phyloP scores from a whole-genome alignment of 2,888 invertebrate genomes.

The Stenotaenia linearis region DNA sequence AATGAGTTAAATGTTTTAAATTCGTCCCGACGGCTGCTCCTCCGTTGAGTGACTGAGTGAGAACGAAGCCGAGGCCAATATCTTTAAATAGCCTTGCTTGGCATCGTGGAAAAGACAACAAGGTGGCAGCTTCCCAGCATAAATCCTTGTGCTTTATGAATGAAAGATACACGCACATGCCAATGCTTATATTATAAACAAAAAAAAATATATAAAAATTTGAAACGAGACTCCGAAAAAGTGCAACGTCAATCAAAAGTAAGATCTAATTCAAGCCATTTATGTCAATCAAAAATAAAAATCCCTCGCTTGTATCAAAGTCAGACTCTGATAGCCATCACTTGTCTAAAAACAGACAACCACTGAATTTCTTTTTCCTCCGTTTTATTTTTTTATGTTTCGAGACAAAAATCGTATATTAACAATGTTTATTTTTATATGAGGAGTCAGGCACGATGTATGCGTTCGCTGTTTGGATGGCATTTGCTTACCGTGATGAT shows the following conservation, averaged over 20 bases:
- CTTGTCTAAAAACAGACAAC: not conserved
- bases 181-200: not conserved
- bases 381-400: not conserved
- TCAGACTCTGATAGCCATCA: not conserved
- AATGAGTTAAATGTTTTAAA: not conserved
- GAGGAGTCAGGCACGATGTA: not conserved
- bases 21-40: not conserved
- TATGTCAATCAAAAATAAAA: not conserved
- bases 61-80: not conserved
- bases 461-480: not conserved
- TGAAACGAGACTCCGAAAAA: not conserved
- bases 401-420: not conserved
- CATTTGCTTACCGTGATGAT: not conserved
- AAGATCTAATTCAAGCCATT: not conserved
- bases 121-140: not conserved
- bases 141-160: not conserved
- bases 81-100: not conserved
- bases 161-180: not conserved
- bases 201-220: not conserved
- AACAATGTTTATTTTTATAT: not conserved
- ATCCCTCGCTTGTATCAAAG: not conserved
- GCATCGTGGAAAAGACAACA: not conserved
- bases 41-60: not conserved
- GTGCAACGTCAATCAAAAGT: not conserved
- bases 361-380: not conserved